Base-by-base conservation (phyloP, 1,140 invertebrate species). In the Lepidurus packardi region DNA sequence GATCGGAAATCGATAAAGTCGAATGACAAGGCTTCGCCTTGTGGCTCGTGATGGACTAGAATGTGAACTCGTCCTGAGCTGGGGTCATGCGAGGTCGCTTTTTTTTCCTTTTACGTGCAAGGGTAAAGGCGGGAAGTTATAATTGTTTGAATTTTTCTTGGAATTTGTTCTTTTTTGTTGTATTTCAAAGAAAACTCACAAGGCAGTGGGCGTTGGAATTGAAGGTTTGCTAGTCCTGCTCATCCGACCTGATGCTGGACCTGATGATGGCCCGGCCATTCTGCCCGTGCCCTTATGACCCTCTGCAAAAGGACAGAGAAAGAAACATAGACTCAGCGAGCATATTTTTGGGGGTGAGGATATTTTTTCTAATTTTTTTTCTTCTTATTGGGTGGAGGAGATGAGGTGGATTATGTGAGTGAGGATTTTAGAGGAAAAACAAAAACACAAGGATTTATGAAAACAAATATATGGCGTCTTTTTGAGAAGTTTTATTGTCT, bases 291-390 rank as follows among this genome's bases (percentile, higher is more conserved):
- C 53, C 53, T 65, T 65, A 13, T 65, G 53, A 65, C 53, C 53
- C 53, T 65, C 53, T 65, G 53, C 53, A 65, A 65, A 65, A 65
- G 53, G 53, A 65, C 53, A 65, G 53, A 65, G 53, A 65, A 65
- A 65, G 53, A 65, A 65, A 65, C 53, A 65, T 65, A 65, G 53
- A 65, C 53, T 65, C 53, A 65, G 53, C 53, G 53, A 65, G 53
- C 53, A 65, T 65, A 65, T n/a, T 65, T n/a, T 13, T 65, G 53
- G 53, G 53, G 16, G 53, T 13, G 53, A 21, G 53, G 21, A 65
- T 65, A 7, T 65, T 34, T 65, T 65, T 13, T 65, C 53, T 13
- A 10, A 21, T 65, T 65, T 65, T 13, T 65, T 34, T 34, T 34
- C 3, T 34, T 34, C 3, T 34, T 34, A 2, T 34, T 1, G 34